These are phyloP conservation scores for Luscinia megarhynchos DNA, from an alignment of 2,797 vertebrate genomes.

Conservation along the genomic window DNA sequence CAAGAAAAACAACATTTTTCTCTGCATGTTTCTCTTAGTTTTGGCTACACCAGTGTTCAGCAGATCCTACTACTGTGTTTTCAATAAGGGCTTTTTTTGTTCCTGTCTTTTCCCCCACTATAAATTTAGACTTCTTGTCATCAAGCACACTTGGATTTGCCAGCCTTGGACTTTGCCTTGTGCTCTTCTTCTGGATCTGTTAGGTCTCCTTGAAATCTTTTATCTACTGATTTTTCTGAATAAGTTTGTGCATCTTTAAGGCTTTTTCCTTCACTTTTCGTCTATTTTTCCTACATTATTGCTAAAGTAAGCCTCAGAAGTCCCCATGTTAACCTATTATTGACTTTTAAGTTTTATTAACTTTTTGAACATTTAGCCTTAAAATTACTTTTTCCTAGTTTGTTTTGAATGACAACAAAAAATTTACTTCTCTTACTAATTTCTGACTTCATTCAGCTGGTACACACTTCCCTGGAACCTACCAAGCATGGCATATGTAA, in stretches of 20 bases:
- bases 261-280: background rate
- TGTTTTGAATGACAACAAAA: background rate
- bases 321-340: background rate
- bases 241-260: background rate
- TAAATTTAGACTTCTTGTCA: background rate
- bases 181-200: background rate
- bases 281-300: background rate
- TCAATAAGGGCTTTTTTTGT: background rate
- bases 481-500: background rate
- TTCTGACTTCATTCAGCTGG: background rate
- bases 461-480: background rate
- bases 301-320: background rate
- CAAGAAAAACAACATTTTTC: background rate
- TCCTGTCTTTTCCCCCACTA: background rate
- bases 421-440: background rate
- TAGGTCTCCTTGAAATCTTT: background rate
- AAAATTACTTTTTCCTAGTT: background rate
- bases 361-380: background rate
- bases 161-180: background rate
- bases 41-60: background rate
- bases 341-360: background rate
- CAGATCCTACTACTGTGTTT: background rate
- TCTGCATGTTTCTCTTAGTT: background rate
- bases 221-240: background rate
- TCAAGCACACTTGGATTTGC: background rate